Percentiles rank a stretch among this genome's conserved stretches.
These are phyloP conservation scores for Elysia crispata DNA, from an alignment of 2,888 invertebrate genomes.

Conservation along the genomic window DNA sequence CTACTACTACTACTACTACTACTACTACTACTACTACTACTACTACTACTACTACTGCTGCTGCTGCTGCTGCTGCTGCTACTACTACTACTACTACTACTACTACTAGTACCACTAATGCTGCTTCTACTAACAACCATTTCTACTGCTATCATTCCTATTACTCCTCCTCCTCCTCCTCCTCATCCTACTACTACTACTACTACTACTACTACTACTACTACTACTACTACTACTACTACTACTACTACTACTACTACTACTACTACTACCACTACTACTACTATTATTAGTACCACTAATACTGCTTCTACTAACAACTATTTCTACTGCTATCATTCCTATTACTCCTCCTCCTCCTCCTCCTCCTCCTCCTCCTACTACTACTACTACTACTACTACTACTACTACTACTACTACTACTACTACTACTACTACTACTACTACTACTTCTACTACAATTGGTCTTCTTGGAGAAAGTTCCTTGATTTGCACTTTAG, in stretches of 20 bases:
- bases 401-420: slow-evolving; percentile 9
- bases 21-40: slow-evolving; percentile 4
- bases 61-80: background rate
- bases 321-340: no score
- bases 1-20: slow-evolving; percentile 9
- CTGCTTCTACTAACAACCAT: background rate
- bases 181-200: no score
- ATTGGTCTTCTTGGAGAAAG: no score
- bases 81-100: slow-evolving; percentile 4
- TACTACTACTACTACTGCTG: background rate
- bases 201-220: slow-evolving; percentile 9
- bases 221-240: slow-evolving; percentile 9
- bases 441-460: slow-evolving; percentile 1
- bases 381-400: slow-evolving; percentile 2
- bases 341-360: no score
- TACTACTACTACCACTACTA: no score
- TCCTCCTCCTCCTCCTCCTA: no score
- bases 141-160: background rate
- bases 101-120: background rate
- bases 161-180: no score
- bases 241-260: background rate
- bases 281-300: no score
- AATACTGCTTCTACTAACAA: no score
- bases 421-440: slow-evolving; percentile 9
- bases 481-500: no score